phyloP scores from a whole-genome alignment of 2,797 vertebrate species.

The Anguilla megastoma region DNA sequence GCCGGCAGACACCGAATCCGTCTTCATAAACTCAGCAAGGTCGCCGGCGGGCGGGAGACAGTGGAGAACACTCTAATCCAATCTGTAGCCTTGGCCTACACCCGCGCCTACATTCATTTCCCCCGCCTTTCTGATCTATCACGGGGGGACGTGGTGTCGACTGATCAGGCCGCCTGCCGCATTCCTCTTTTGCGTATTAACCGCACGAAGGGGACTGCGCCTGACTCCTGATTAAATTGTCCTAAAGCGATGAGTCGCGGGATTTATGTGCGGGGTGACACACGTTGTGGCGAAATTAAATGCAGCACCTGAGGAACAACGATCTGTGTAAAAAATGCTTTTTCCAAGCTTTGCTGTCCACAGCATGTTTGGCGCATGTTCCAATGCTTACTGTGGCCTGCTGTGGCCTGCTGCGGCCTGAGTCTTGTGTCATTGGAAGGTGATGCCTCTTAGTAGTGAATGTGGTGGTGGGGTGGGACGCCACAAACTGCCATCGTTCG shows the following conservation, averaged over 20 bases:
- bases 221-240: constrained; percentile 4
- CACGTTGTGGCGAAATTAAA: not conserved
- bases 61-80: constrained; percentile 39
- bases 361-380: not conserved
- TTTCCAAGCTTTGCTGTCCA: not conserved
- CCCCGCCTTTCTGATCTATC: not conserved
- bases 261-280: not conserved
- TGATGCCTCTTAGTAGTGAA: not conserved
- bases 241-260: not conserved
- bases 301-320: not conserved
- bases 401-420: not conserved
- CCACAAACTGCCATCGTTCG: not conserved
- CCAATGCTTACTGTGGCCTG: not conserved
- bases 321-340: not conserved
- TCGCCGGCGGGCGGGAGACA: constrained; percentile 22
- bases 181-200: not conserved
- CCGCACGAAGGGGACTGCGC: not conserved
- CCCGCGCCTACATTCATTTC: constrained; percentile 6
- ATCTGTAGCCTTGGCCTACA: constrained; percentile 29
- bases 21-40: constrained; percentile 44
- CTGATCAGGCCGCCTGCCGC: not conserved
- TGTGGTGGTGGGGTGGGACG: not conserved
- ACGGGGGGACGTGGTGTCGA: not conserved
- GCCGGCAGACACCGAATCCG: constrained; percentile 39
- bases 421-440: not conserved